phyloP scores from a whole-genome alignment of 2,888 invertebrate genomes.

The Rotaria socialis region DNA sequence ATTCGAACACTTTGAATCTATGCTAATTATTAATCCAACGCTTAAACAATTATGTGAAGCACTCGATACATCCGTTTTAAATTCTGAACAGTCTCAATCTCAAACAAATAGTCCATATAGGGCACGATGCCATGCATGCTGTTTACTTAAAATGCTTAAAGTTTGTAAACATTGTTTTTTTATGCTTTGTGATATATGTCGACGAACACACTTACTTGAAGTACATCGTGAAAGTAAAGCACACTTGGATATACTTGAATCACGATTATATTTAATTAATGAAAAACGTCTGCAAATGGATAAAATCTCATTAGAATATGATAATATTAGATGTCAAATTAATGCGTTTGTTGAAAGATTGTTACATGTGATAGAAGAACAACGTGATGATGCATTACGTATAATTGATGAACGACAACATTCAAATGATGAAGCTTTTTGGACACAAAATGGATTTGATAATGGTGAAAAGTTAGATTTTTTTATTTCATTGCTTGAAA shows the following conservation, averaged over 20 bases:
- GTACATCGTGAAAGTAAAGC: constrained; percentile 4
- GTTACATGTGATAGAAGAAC: not conserved
- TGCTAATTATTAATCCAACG: constrained; percentile 2
- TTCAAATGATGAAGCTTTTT: not conserved
- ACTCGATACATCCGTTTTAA: not conserved
- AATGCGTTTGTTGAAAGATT: not conserved
- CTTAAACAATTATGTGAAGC: not conserved
- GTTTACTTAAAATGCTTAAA: not conserved
- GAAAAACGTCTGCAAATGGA: not conserved
- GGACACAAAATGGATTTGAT: not conserved
- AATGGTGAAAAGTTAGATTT: not conserved
- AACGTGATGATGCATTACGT: not conserved
- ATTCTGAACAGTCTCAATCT: not conserved
- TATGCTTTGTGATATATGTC: not conserved
- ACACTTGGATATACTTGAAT: not conserved
- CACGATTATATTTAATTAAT: not conserved
- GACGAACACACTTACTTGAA: not conserved
- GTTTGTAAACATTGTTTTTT: constrained; percentile 11
- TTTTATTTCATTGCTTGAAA: not conserved
- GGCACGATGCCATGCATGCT: constrained; percentile 2
- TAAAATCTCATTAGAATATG: not conserved
- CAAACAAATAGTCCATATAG: not conserved
- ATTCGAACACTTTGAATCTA: not conserved
- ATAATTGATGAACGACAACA: not conserved
- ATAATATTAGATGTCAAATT: not conserved